phyloP scores from a whole-genome alignment of 2,797 vertebrate genomes.

The Loris lydekkerianus region DNA sequence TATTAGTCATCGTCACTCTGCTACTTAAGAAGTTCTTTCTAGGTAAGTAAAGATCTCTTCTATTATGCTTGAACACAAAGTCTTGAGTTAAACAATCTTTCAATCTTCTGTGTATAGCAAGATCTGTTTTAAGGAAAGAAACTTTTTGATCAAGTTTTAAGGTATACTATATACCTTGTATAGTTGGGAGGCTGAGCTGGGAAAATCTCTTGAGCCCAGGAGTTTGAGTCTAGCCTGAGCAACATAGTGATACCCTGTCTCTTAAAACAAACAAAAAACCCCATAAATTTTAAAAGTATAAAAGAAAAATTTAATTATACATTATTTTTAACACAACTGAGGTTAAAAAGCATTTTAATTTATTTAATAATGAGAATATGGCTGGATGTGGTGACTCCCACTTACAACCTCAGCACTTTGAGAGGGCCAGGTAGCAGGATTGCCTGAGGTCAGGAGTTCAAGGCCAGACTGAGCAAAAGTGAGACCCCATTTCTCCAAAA shows the following conservation, averaged over 20 bases:
- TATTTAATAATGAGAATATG: background rate
- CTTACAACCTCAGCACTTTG: background rate
- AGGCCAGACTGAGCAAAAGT: too few relatives aligned
- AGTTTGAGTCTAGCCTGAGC: too few relatives aligned
- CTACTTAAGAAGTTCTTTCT: slow-evolving; percentile 50
- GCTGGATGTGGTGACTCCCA: background rate
- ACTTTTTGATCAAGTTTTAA: background rate
- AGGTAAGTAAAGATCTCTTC: slow-evolving; percentile 69
- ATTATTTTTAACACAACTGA: background rate
- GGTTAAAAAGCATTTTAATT: slow-evolving; percentile 10
- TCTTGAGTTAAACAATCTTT: background rate
- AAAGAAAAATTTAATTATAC: slow-evolving; percentile 2
- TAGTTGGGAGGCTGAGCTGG: background rate
- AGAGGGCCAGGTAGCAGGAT: too few relatives aligned
- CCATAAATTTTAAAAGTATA: slow-evolving; percentile 17
- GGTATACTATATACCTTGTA: background rate
- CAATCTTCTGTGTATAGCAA: slow-evolving; percentile 24
- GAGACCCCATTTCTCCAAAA: too few relatives aligned
- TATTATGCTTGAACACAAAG: slow-evolving; percentile 36
- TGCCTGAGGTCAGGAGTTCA: too few relatives aligned
- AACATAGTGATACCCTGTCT: too few relatives aligned
- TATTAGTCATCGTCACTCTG: slow-evolving; percentile 13
- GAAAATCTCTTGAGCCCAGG: too few relatives aligned
- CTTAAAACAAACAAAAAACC: too few relatives aligned
- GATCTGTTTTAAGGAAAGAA: slow-evolving; percentile 16